Percentiles rank a stretch among this genome's conserved stretches.
These are phyloP conservation scores for Cosmorhoe ocellata DNA, from an alignment of 2,888 invertebrate species.

Conservation along the genomic window DNA sequence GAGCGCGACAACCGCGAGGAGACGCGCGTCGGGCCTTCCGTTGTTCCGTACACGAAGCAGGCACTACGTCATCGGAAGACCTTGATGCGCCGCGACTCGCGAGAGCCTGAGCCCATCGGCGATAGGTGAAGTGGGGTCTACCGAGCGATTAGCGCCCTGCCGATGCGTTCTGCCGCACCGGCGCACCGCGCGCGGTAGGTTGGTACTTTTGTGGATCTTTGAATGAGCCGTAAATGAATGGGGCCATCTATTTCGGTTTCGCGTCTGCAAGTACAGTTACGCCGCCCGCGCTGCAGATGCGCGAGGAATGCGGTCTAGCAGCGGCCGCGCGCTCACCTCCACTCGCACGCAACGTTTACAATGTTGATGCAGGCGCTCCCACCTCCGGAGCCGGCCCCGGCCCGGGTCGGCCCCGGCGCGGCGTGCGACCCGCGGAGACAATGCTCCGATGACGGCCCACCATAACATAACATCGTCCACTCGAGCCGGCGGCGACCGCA, in stretches of 20 bases:
- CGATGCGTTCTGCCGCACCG: no score
- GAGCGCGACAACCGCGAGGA: neutral
- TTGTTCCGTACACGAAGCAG: no score
- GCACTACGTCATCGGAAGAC: conserved; percentile 7
- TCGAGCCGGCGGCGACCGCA: neutral
- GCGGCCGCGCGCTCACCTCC: neutral
- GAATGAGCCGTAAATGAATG: conserved; percentile 26
- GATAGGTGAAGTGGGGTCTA: conserved; percentile 11
- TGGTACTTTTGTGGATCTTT: conserved; percentile 20
- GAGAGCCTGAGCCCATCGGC: conserved; percentile 15
- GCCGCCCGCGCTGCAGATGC: conserved; percentile 16
- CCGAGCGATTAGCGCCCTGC: conserved; percentile 16
- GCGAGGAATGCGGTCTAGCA: conserved; percentile 27
- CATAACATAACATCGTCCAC: conserved; percentile 1
- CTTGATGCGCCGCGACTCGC: conserved; percentile 9
- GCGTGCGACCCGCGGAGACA: conserved; percentile 9
- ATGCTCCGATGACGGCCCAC: neutral
- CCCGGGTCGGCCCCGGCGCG: neutral
- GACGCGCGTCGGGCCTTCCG: no score
- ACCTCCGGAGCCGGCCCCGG: no score
- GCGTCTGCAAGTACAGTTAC: conserved; percentile 26
- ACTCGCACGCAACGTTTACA: neutral
- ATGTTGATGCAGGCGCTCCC: conserved; percentile 12
- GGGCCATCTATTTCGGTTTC: conserved; percentile 30
- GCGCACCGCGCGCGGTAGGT: no score